Evolutionary conservation across 1,140 invertebrate species (phyloP).

Genomic region (Zaprionus davidi): DNA sequence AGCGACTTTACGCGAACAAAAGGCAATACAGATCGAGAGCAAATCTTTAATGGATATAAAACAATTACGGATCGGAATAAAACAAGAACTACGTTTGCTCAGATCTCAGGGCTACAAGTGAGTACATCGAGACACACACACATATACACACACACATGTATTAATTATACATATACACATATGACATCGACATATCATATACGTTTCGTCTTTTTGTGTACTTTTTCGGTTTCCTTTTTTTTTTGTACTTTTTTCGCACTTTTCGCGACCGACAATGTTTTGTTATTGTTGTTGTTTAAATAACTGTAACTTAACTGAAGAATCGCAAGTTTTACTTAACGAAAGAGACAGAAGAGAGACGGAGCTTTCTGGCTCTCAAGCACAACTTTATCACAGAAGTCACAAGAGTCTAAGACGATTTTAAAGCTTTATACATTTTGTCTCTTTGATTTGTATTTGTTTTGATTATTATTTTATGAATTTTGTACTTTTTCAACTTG

Average conservation of each 20-base stretch:
- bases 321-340: slow-evolving; percentile 48
- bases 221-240: slow-evolving; percentile 37
- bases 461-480: slow-evolving; percentile 38
- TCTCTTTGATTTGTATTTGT: slow-evolving; percentile 27
- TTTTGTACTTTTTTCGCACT: slow-evolving; percentile 60
- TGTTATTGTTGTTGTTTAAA: slow-evolving; percentile 34
- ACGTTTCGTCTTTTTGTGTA: slow-evolving; percentile 38
- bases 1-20: slow-evolving; percentile 60
- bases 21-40: slow-evolving; percentile 54
- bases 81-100: slow-evolving; percentile 40
- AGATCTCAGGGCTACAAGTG: slow-evolving; percentile 45
- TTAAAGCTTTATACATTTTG: slow-evolving; percentile 32
- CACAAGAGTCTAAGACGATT: slow-evolving; percentile 35
- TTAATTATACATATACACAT: slow-evolving; percentile 25
- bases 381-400: slow-evolving; percentile 52
- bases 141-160: slow-evolving; percentile 41
- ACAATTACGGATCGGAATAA: slow-evolving; percentile 44
- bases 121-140: slow-evolving; percentile 58
- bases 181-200: slow-evolving; percentile 31
- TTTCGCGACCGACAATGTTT: slow-evolving; percentile 70
- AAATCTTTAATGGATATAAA: slow-evolving; percentile 26
- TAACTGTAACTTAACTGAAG: slow-evolving; percentile 31
- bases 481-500: slow-evolving; percentile 39
- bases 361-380: slow-evolving; percentile 52
- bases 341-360: slow-evolving; percentile 21